Percentiles rank a stretch among this genome's conserved stretches.
phyloP scores from a whole-genome alignment of 2,113 vertebrate genomes.

The Hippocampus comes region DNA sequence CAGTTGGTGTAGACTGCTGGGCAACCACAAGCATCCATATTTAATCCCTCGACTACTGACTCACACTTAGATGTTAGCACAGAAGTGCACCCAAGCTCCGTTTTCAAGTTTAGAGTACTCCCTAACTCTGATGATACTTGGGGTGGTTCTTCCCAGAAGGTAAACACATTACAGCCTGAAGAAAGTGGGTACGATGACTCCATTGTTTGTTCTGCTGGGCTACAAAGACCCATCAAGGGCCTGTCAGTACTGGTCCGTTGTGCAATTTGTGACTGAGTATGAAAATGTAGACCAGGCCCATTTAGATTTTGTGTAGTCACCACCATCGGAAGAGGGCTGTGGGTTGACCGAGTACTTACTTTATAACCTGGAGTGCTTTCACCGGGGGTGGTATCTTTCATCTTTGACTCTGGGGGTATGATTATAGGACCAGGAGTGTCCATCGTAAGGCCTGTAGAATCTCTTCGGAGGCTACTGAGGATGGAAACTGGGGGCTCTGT shows the following conservation, averaged over 20 bases:
- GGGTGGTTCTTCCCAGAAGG: slow-evolving; percentile 53
- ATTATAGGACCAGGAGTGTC: slow-evolving; percentile 46
- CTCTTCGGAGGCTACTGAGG: slow-evolving; percentile 26
- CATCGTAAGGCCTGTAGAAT: slow-evolving; percentile 10
- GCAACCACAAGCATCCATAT: slow-evolving; percentile 80
- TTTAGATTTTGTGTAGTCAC: slow-evolving; percentile 72
- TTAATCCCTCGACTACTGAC: slow-evolving; percentile 55
- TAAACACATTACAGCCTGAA: slow-evolving; percentile 58
- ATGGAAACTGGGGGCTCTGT: slow-evolving; percentile 51
- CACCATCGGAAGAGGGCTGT: slow-evolving; percentile 45
- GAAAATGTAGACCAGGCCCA: slow-evolving; percentile 46
- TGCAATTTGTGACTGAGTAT: slow-evolving; percentile 28
- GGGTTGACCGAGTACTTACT: slow-evolving; percentile 8
- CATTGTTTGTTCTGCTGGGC: slow-evolving; percentile 26
- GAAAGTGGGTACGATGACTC: slow-evolving; percentile 23
- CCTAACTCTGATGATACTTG: slow-evolving; percentile 14
- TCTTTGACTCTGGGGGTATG: slow-evolving; percentile 22
- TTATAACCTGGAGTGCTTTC: slow-evolving; percentile 22
- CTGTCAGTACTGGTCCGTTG: slow-evolving; percentile 44
- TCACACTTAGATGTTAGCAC: slow-evolving; percentile 60
- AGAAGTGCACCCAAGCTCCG: slow-evolving; percentile 57
- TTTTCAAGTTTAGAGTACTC: slow-evolving; percentile 42
- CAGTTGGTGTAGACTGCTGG: slow-evolving; percentile 82
- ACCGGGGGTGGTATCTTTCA: not conserved
- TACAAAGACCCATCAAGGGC: slow-evolving; percentile 51